phyloP scores from a whole-genome alignment of 2,797 vertebrate genomes.

The Syndactyla subalaris region DNA sequence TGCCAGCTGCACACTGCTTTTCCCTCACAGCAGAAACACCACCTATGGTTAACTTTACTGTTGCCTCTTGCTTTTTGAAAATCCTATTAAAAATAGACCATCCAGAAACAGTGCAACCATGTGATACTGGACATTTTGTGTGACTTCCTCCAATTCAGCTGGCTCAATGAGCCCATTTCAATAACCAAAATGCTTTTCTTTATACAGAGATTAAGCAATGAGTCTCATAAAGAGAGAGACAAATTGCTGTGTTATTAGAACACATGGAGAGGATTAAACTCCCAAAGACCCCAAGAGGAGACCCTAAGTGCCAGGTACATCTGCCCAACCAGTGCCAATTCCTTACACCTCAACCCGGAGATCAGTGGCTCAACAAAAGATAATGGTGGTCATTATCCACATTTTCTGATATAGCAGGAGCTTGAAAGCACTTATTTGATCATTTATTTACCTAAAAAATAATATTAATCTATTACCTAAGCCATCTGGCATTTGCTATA shows the following conservation, averaged over 20 bases:
- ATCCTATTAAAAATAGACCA: not conserved
- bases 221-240: not conserved
- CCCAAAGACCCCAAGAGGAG: not conserved
- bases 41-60: not conserved
- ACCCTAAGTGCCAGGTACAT: not conserved
- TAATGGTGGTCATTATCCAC: not conserved
- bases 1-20: not conserved
- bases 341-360: not conserved
- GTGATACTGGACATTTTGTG: not conserved
- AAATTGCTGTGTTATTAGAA: not conserved
- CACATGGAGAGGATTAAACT: not conserved
- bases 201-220: not conserved
- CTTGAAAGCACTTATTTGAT: not conserved
- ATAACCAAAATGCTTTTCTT: not conserved
- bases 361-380: not conserved
- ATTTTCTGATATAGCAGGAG: not conserved
- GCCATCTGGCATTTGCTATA: not conserved
- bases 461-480: not conserved
- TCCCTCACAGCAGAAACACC: not conserved
- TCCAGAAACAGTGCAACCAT: not conserved
- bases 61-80: not conserved
- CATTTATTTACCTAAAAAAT: not conserved
- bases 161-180: not conserved
- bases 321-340: fast-evolving
- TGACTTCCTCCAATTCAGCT: constrained; percentile 30